phyloP scores from a whole-genome alignment of 2,113 vertebrate genomes.

The Grammomys surdaster region DNA sequence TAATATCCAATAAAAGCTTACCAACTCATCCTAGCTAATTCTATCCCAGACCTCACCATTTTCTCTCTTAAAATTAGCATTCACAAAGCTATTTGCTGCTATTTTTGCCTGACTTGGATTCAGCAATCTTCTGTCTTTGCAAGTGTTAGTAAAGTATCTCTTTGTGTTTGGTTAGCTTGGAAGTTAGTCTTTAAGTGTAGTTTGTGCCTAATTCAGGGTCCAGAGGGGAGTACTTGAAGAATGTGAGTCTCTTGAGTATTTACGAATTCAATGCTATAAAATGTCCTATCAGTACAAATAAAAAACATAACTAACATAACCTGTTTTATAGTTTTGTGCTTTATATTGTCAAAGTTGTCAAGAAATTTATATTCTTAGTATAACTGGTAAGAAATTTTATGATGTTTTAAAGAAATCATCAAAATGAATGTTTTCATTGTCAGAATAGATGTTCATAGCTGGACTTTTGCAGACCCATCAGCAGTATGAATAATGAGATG shows the following conservation, averaged over 20 bases:
- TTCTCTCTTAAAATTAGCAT: neutral
- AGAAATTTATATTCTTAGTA: slow-evolving; percentile 26
- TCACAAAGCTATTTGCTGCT: neutral
- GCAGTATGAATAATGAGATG: too few species aligned
- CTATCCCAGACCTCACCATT: neutral
- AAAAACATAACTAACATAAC: neutral
- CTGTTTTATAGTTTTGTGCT: neutral
- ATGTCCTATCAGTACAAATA: neutral
- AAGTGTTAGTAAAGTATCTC: neutral
- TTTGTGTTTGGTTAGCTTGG: neutral
- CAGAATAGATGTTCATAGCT: neutral
- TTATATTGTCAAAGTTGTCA: neutral
- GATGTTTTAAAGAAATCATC: neutral
- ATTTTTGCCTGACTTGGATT: neutral
- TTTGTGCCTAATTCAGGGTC: neutral
- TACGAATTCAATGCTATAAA: neutral
- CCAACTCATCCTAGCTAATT: neutral
- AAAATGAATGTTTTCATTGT: neutral
- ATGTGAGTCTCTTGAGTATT: neutral
- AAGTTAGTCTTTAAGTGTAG: neutral
- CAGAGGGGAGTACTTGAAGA: neutral
- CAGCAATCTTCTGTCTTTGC: neutral
- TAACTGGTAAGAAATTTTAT: neutral
- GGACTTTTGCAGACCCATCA: too few species aligned
- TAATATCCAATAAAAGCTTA: neutral